These are phyloP conservation scores for Piaya cayana DNA, from an alignment of 2,113 vertebrate species.

Conservation along the genomic window DNA sequence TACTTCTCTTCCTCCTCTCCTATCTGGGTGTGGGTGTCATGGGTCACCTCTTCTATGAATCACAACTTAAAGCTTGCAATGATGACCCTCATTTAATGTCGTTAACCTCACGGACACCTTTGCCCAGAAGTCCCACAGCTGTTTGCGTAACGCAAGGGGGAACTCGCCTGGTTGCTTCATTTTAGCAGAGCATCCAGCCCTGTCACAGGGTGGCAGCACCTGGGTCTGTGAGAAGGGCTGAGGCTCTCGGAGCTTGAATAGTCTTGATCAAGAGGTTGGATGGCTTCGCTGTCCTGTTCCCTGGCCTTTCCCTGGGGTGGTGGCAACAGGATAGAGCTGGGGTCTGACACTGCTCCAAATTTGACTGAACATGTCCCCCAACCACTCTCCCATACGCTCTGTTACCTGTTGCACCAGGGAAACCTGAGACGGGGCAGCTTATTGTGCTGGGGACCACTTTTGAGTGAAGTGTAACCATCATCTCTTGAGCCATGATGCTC, in stretches of 20 bases:
- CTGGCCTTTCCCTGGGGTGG: background rate
- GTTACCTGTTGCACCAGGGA: background rate
- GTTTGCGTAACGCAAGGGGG: background rate
- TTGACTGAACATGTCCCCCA: background rate
- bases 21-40: background rate
- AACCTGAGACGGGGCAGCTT: rapidly evolving
- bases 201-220: background rate
- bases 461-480: rapidly evolving
- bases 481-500: background rate
- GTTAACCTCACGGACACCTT: background rate
- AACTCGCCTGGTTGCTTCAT: rapidly evolving
- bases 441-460: background rate
- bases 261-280: rapidly evolving
- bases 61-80: rapidly evolving
- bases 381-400: background rate
- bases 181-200: background rate
- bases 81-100: background rate
- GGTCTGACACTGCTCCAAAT: background rate
- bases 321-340: background rate
- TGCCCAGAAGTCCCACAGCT: background rate
- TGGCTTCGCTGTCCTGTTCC: background rate
- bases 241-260: background rate
- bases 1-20: background rate
- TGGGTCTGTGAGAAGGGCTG: background rate
- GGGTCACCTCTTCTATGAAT: background rate